These are phyloP conservation scores for Microchrysa polita DNA, from an alignment of 2,888 invertebrate genomes.

Conservation along the genomic window DNA sequence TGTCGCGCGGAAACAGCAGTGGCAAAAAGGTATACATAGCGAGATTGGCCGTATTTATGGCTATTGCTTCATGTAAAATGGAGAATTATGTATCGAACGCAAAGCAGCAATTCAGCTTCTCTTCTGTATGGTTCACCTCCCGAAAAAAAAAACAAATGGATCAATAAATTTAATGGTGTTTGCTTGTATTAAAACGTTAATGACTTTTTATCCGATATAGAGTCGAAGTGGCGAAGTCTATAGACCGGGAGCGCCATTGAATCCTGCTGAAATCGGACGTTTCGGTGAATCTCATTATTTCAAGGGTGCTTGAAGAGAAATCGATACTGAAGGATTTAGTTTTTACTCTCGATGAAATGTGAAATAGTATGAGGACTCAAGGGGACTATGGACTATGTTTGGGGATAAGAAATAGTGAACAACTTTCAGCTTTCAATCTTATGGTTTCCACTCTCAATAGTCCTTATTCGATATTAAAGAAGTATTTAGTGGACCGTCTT, in stretches of 20 bases:
- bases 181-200: slow-evolving; percentile 49
- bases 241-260: not conserved
- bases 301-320: not conserved
- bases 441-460: too few species aligned
- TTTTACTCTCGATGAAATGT: too few species aligned
- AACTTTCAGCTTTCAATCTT: too few species aligned
- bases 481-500: too few species aligned
- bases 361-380: too few species aligned
- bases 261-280: not conserved
- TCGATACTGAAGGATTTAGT: too few species aligned
- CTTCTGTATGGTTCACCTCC: slow-evolving; percentile 24
- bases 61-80: not conserved
- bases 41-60: too few species aligned
- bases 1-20: not conserved
- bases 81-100: slow-evolving; percentile 13
- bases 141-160: slow-evolving; percentile 46
- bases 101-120: slow-evolving; percentile 34
- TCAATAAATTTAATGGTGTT: slow-evolving; percentile 50
- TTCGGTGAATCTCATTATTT: not conserved
- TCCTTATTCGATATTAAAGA: too few species aligned
- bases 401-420: too few species aligned
- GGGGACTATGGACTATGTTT: too few species aligned
- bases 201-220: slow-evolving; percentile 48
- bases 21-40: too few species aligned
- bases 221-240: not conserved